Conservation (phyloP, 2,888 invertebrate species). For the Leucozona laternaria region DNA sequence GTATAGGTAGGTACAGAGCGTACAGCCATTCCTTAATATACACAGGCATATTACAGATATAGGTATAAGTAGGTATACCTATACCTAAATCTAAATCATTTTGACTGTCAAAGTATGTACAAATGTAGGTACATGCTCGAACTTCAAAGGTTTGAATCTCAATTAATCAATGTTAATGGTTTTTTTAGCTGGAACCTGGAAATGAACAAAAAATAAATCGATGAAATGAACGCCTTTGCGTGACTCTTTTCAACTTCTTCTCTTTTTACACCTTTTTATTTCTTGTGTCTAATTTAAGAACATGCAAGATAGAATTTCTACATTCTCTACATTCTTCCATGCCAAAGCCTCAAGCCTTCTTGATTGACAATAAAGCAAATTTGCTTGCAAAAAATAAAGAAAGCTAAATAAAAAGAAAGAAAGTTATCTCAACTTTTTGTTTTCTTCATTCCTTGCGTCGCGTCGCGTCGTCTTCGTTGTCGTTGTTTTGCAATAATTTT, state of each 20-base stretch:
- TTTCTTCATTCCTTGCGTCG: not conserved
- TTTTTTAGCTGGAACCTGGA: not conserved
- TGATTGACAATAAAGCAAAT: constrained; percentile 22
- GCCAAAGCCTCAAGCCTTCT: constrained; percentile 3
- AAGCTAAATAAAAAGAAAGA: constrained; percentile 7
- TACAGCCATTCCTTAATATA: not conserved
- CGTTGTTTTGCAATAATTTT: constrained; percentile 2
- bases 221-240: constrained; percentile 37
- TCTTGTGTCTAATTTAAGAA: constrained; percentile 20
- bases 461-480: not conserved
- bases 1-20: too few relatives aligned
- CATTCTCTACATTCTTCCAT: not conserved
- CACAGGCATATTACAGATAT: not conserved
- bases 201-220: constrained; percentile 33
- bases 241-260: constrained; percentile 20
- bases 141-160: constrained; percentile 39
- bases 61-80: not conserved
- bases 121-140: constrained; percentile 7
- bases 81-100: not conserved
- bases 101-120: constrained; percentile 6
- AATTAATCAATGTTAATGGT: constrained; percentile 43
- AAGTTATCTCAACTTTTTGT: not conserved
- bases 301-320: constrained; percentile 4
- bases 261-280: not conserved
- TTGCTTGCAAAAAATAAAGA: not conserved